phyloP scores from a whole-genome alignment of 2,113 vertebrate species.

The Zosterops lateralis region DNA sequence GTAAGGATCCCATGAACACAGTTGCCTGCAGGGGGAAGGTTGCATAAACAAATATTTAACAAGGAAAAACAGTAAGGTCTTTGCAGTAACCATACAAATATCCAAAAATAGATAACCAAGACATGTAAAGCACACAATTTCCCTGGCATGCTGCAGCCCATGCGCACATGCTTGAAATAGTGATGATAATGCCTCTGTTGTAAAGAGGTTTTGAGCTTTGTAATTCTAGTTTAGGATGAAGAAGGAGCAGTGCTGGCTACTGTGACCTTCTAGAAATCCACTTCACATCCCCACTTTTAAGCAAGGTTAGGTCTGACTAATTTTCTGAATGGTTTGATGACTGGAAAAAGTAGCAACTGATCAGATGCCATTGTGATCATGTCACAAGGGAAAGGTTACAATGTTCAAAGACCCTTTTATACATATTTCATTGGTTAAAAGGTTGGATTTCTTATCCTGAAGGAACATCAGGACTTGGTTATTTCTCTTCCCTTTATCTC shows the following conservation, averaged over 20 bases:
- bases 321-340: constrained; percentile 35
- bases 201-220: not conserved
- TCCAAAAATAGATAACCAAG: constrained; percentile 42
- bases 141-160: not conserved
- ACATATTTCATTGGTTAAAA: constrained; percentile 62
- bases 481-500: constrained; percentile 46
- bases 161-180: not conserved
- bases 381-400: constrained; percentile 4
- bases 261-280: not conserved
- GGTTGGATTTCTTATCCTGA: constrained; percentile 64
- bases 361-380: constrained; percentile 1
- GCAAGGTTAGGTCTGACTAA: not conserved
- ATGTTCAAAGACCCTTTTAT: constrained; percentile 52
- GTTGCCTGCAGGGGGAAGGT: constrained; percentile 19
- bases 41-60: constrained; percentile 55
- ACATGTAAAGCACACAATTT: not conserved
- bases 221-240: not conserved
- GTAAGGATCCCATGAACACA: constrained; percentile 48
- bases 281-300: not conserved
- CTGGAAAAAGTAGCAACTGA: constrained; percentile 30
- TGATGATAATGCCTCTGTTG: not conserved
- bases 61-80: constrained; percentile 37
- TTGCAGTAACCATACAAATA: constrained; percentile 39
- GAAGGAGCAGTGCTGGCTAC: not conserved
- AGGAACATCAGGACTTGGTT: constrained; percentile 43